Percentiles rank a stretch among this genome's conserved stretches.
phyloP scores from a whole-genome alignment of 53 echinoderm and acorn worm genomes.

The Holothuria leucospilota region DNA sequence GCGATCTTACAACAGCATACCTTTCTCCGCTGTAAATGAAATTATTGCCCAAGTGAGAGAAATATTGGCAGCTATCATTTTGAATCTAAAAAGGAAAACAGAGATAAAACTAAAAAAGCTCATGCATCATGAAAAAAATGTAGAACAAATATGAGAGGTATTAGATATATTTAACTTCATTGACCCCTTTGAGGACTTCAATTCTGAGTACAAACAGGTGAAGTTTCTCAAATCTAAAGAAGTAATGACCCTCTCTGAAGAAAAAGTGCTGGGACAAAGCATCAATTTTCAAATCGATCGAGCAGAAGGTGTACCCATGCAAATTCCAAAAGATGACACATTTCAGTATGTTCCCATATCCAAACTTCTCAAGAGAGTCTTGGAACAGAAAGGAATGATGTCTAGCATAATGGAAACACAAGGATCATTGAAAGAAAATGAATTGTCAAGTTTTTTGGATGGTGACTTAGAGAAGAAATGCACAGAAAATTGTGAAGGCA shows the following conservation, averaged over 20 bases:
- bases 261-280: slow-evolving; percentile 45
- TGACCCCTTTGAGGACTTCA: slow-evolving; percentile 15
- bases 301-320: slow-evolving; percentile 38
- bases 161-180: slow-evolving; percentile 6
- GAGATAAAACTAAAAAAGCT: neutral
- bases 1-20: no score
- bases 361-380: slow-evolving; percentile 39
- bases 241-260: slow-evolving; percentile 28
- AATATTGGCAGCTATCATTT: slow-evolving; percentile 1
- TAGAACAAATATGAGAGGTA: neutral
- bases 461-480: slow-evolving; percentile 4
- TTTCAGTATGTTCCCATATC: slow-evolving; percentile 44
- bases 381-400: slow-evolving; percentile 68
- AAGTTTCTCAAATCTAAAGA: slow-evolving; percentile 22
- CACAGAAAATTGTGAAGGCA: neutral
- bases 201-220: slow-evolving; percentile 6
- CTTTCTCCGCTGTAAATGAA: no score
- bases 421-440: neutral
- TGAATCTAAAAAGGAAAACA: slow-evolving; percentile 4
- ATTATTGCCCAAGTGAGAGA: slow-evolving; percentile 8
- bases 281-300: slow-evolving; percentile 36
- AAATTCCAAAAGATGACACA: slow-evolving; percentile 32
- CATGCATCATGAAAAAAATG: neutral
- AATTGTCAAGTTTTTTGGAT: slow-evolving; percentile 4
- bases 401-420: slow-evolving; percentile 28